These are phyloP conservation scores for Mechanitis mazaeus DNA, from an alignment of 2,888 invertebrate species.

Conservation along the genomic window DNA sequence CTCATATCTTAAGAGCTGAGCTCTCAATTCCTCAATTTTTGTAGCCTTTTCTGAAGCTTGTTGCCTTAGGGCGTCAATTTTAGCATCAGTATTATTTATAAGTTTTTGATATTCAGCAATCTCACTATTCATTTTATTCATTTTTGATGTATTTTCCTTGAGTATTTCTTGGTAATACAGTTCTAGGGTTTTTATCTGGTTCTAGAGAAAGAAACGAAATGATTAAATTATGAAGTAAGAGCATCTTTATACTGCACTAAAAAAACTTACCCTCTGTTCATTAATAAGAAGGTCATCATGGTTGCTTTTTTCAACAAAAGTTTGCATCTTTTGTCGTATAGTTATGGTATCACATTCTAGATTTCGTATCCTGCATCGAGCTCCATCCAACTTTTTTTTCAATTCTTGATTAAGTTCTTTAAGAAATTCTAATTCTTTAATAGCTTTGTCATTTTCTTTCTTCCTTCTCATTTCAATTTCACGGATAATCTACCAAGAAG, in stretches of 20 bases:
- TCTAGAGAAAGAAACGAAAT: constrained; percentile 48
- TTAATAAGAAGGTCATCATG: constrained; percentile 80
- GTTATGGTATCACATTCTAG: constrained; percentile 79
- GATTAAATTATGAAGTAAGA: not conserved
- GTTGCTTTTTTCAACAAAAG: constrained; percentile 78
- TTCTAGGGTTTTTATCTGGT: constrained; percentile 67
- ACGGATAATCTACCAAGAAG: constrained; percentile 54
- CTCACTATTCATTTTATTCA: constrained; percentile 65
- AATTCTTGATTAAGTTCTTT: constrained; percentile 76
- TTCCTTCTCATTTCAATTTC: constrained; percentile 75
- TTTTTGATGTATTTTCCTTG: constrained; percentile 67
- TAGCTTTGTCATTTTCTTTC: constrained; percentile 76
- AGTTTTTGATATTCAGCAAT: constrained; percentile 59
- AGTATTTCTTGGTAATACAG: constrained; percentile 68
- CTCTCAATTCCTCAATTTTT: constrained; percentile 67
- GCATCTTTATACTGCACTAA: not conserved
- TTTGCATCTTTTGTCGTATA: constrained; percentile 76
- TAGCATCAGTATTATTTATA: constrained; percentile 65
- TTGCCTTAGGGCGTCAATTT: constrained; percentile 68
- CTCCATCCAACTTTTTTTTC: constrained; percentile 80
- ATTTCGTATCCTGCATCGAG: constrained; percentile 81
- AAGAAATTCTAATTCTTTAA: constrained; percentile 75
- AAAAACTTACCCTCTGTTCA: constrained; percentile 73
- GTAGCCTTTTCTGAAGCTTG: constrained; percentile 64
- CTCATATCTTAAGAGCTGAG: constrained; percentile 62